Conservation (phyloP, 2,797 vertebrate species). For the Lacerta agilis region DNA sequence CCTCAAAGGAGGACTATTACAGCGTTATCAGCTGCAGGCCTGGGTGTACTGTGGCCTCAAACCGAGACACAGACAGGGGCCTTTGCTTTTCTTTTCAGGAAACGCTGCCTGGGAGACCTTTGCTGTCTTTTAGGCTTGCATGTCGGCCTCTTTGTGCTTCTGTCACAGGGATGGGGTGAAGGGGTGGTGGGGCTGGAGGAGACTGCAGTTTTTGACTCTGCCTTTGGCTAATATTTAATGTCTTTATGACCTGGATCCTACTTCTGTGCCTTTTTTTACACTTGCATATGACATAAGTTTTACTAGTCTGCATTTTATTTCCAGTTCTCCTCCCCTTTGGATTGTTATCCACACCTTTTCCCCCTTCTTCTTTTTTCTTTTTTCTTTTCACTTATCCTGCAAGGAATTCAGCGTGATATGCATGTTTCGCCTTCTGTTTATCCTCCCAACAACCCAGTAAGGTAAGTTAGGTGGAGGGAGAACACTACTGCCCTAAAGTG, state of each 20-base stretch:
- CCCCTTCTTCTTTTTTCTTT: background rate
- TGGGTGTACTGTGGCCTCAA: constrained; percentile 73
- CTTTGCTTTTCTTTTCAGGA: constrained; percentile 78
- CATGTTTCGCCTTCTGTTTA: background rate
- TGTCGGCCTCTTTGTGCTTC: constrained; percentile 72
- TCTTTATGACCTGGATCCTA: background rate
- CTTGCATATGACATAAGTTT: background rate
- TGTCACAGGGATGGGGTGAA: constrained; percentile 57
- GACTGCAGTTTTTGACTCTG: background rate
- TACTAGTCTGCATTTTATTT: rapidly evolving
- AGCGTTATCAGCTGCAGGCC: constrained; percentile 96
- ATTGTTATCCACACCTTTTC: background rate
- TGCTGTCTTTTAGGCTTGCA: constrained; percentile 49
- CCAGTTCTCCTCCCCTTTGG: rapidly evolving
- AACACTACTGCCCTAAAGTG: background rate
- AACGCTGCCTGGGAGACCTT: constrained; percentile 67
- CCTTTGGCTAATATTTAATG: constrained; percentile 29
- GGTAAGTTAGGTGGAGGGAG: background rate
- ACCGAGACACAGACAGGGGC: constrained; percentile 86
- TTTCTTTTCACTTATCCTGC: background rate
- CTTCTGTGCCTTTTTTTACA: background rate
- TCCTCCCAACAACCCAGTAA: background rate
- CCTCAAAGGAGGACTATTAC: constrained; percentile 99
- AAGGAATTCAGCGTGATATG: background rate
- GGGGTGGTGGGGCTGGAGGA: background rate